A percentile compares a stretch with the other conserved stretches of the same genome.
Evolutionary conservation across 2,888 invertebrate genomes (phyloP).

Genomic region (Onchidella celtica): DNA sequence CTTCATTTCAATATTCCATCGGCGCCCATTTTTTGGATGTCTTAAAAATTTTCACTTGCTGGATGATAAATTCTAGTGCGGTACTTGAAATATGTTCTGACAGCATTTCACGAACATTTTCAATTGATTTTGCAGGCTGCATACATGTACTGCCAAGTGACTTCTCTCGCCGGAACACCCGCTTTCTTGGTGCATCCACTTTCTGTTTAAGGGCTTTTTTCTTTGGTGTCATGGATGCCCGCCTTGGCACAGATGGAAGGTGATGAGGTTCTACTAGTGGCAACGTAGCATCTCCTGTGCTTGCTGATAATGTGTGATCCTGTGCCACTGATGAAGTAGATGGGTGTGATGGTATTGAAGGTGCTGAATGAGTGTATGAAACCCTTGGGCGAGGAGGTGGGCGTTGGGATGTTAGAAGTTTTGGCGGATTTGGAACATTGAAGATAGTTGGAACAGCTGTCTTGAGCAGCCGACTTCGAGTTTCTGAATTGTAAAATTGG

Average conservation of each 20-base stretch:
- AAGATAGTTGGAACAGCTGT: constrained; percentile 5
- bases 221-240: background rate
- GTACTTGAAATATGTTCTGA: background rate
- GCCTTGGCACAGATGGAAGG: background rate
- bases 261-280: background rate
- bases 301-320: background rate
- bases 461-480: background rate
- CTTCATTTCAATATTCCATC: constrained; percentile 14
- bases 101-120: background rate
- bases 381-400: background rate
- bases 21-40: background rate
- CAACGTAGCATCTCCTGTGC: background rate
- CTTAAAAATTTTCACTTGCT: background rate
- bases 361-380: background rate
- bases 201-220: background rate
- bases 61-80: background rate
- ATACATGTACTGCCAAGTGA: background rate
- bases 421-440: background rate
- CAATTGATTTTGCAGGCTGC: background rate
- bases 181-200: background rate
- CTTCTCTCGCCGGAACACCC: background rate
- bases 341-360: background rate
- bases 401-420: background rate
- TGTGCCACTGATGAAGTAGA: background rate
- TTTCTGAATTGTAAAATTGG: background rate